Percentiles rank a stretch among this genome's conserved stretches.
Evolutionary conservation across 1,140 invertebrate species (phyloP).

Genomic region (Leptinotarsa defecta): DNA sequence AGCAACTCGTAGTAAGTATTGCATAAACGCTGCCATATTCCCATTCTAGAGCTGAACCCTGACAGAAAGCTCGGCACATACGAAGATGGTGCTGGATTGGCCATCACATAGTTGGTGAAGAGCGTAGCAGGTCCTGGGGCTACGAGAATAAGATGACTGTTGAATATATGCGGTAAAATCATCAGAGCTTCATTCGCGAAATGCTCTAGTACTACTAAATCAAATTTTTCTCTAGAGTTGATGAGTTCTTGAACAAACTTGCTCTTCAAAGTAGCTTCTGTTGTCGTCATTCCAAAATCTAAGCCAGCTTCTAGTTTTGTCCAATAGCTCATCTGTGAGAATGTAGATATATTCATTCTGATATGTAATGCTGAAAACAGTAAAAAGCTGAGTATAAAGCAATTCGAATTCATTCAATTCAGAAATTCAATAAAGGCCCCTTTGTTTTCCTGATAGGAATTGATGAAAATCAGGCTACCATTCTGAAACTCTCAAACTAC

Average conservation of each 20-base stretch:
- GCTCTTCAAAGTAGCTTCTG: background rate
- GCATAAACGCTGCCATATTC: slow-evolving; percentile 51
- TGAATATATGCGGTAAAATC: slow-evolving; percentile 53
- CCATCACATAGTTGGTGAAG: slow-evolving; percentile 47
- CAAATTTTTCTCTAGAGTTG: slow-evolving; percentile 54
- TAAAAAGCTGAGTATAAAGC: background rate
- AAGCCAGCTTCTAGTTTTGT: background rate
- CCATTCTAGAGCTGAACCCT: slow-evolving; percentile 54
- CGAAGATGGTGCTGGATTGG: slow-evolving; percentile 53
- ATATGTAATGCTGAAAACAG: background rate
- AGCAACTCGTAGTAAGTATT: background rate
- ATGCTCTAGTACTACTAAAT: slow-evolving; percentile 57
- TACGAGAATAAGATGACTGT: slow-evolving; percentile 55
- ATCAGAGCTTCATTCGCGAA: slow-evolving; percentile 58
- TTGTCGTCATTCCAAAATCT: background rate
- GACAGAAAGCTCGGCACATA: slow-evolving; percentile 52
- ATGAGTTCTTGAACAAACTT: slow-evolving; percentile 34
- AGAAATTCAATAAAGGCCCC: no score
- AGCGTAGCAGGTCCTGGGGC: slow-evolving; percentile 48
- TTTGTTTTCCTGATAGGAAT: no score
- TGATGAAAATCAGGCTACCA: no score
- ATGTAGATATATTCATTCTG: background rate
- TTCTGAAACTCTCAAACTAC: no score
- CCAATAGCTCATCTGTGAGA: background rate
- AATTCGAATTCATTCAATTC: no score